Conservation (phyloP, 2,888 invertebrate genomes). For the Timema podura region DNA sequence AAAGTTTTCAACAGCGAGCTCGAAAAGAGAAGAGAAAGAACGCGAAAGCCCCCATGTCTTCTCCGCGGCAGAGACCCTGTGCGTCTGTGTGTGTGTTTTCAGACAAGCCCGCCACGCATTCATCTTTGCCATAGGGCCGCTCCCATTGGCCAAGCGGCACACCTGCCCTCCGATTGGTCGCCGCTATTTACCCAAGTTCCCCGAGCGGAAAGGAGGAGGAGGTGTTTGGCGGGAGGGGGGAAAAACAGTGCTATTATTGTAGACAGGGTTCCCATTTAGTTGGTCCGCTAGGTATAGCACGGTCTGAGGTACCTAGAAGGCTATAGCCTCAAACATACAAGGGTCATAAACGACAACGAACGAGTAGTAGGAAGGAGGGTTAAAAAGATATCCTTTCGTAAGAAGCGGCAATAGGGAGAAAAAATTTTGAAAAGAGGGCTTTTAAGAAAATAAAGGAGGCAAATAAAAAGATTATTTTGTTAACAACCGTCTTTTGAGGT, state of each 20-base stretch:
- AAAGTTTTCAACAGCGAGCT: too few species aligned
- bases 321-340: constrained; percentile 71
- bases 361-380: constrained; percentile 55
- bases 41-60: too few species aligned
- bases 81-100: constrained; percentile 18
- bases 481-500: too few species aligned
- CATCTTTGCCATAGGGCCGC: constrained; percentile 19
- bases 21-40: too few species aligned
- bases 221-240: constrained; percentile 46
- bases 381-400: constrained; percentile 36
- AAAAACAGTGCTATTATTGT: constrained; percentile 51
- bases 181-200: constrained; percentile 23
- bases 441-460: too few species aligned
- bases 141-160: constrained; percentile 15
- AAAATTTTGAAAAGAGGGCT: too few species aligned
- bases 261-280: constrained; percentile 45
- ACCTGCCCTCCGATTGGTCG: constrained; percentile 27
- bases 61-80: not conserved
- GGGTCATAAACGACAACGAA: constrained; percentile 30
- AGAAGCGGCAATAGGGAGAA: too few species aligned
- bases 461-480: too few species aligned
- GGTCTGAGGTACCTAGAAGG: constrained; percentile 65
- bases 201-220: constrained; percentile 33
- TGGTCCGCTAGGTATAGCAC: constrained; percentile 26
- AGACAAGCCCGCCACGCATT: constrained; percentile 20